These are phyloP conservation scores for Gymnocypris eckloni DNA, from an alignment of 2,797 vertebrate genomes.

Conservation along the genomic window DNA sequence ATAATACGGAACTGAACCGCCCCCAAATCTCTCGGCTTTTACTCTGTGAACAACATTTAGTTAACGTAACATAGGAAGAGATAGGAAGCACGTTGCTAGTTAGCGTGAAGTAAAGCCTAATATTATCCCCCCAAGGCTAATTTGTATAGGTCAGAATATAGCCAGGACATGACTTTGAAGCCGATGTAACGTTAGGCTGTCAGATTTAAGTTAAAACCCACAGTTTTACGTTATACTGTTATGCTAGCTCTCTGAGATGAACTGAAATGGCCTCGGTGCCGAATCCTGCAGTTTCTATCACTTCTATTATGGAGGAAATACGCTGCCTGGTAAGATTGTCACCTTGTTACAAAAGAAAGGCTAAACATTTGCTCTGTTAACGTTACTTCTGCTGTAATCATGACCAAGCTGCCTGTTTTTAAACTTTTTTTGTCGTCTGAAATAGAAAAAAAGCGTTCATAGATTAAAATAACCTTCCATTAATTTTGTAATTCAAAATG, in stretches of 20 bases:
- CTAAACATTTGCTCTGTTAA: background rate
- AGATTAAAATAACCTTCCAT: background rate
- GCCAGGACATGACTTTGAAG: background rate
- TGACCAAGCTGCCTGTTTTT: background rate
- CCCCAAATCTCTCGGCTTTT: background rate
- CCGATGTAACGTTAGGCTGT: background rate
- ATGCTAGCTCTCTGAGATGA: background rate
- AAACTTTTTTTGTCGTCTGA: background rate
- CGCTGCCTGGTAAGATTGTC: slow-evolving; percentile 27
- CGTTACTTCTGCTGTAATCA: background rate
- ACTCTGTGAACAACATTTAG: slow-evolving; percentile 1
- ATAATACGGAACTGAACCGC: slow-evolving; percentile 1
- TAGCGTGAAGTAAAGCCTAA: background rate
- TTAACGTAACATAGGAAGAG: background rate
- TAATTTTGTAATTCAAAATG: background rate
- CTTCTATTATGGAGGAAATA: slow-evolving; percentile 17
- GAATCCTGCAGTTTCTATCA: background rate
- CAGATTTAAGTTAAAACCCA: background rate
- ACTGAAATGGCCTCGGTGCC: slow-evolving; percentile 6
- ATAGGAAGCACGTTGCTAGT: slow-evolving; percentile 1
- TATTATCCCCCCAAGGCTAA: background rate
- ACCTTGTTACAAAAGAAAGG: background rate
- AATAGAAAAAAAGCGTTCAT: background rate
- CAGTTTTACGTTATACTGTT: background rate
- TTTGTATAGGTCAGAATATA: background rate